These are phyloP conservation scores for Oithona nana DNA, from an alignment of 2,888 invertebrate genomes.

Conservation along the genomic window DNA sequence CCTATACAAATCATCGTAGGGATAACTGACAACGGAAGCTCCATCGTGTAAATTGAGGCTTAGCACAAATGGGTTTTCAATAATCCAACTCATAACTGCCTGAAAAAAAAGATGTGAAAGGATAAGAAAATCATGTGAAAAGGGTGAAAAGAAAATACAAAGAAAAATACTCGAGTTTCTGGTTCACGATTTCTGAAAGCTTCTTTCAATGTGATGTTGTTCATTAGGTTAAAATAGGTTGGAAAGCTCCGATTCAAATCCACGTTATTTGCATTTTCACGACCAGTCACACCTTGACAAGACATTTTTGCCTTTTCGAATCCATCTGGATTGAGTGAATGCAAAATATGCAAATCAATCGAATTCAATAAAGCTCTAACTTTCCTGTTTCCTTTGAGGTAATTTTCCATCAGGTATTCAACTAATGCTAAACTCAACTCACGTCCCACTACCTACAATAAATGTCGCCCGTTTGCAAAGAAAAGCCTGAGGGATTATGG, in stretches of 20 bases:
- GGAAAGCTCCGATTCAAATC: slow-evolving; percentile 88
- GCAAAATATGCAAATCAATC: slow-evolving; percentile 78
- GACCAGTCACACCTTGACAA: slow-evolving; percentile 38
- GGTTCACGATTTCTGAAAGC: not conserved
- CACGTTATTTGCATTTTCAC: slow-evolving; percentile 32
- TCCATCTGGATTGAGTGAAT: slow-evolving; percentile 96
- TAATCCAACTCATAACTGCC: slow-evolving; percentile 76
- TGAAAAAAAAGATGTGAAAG: too few relatives aligned
- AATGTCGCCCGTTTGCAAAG: not conserved
- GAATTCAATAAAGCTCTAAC: slow-evolving; percentile 57
- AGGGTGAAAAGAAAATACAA: too few relatives aligned
- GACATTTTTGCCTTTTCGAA: slow-evolving; percentile 46
- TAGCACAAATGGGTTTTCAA: slow-evolving; percentile 62
- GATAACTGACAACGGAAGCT: slow-evolving; percentile 91
- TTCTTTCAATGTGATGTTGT: slow-evolving; percentile 25
- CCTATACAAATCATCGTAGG: slow-evolving; percentile 48
- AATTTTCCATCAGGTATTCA: not conserved
- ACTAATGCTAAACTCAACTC: not conserved
- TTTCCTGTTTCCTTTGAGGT: slow-evolving; percentile 36
- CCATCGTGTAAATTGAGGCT: slow-evolving; percentile 90
- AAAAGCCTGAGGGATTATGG: too few relatives aligned
- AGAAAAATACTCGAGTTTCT: too few relatives aligned
- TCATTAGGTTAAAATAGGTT: slow-evolving; percentile 38
- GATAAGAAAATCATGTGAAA: too few relatives aligned
- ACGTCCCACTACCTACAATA: not conserved